Conservation (phyloP, 2,113 vertebrate genomes). For the Pelmatolapia mariae region DNA sequence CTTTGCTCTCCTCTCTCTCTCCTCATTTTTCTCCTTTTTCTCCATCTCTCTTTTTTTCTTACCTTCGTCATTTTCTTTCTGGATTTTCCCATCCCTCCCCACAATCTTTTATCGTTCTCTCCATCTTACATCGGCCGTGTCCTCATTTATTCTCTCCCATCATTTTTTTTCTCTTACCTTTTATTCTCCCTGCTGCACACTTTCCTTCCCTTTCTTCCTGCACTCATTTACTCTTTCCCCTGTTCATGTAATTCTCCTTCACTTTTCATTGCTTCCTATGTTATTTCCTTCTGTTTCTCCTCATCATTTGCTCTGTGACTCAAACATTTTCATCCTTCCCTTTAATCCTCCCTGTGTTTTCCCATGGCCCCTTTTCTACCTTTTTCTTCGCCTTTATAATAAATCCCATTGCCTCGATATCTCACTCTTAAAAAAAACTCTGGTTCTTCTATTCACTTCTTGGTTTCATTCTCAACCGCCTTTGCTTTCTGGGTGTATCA, state of each 20-base stretch:
- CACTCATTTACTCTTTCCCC: not conserved
- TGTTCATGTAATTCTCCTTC: slow-evolving; percentile 4
- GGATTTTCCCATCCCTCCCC: not conserved
- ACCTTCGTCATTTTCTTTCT: slow-evolving; percentile 17
- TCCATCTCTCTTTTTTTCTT: not conserved
- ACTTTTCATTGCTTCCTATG: not conserved
- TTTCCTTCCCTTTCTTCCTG: not conserved
- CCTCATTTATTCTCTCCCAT: slow-evolving; percentile 7
- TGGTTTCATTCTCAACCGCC: not conserved
- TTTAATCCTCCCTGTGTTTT: not conserved
- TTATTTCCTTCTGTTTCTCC: slow-evolving; percentile 7
- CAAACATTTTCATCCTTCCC: not conserved
- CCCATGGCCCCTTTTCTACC: not conserved
- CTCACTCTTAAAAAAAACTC: not conserved
- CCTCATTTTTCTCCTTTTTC: not conserved
- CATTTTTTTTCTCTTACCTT: not conserved
- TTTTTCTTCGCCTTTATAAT: not conserved
- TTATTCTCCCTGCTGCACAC: not conserved
- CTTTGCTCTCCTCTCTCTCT: slow-evolving; percentile 3
- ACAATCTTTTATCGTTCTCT: slow-evolving; percentile 17
- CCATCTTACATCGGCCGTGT: not conserved
- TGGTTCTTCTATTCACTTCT: not conserved
- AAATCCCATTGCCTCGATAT: not conserved
- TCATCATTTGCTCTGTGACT: slow-evolving; percentile 14
- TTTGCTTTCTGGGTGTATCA: not conserved